Conservation (phyloP, 2,888 invertebrate genomes). For the Notodonta ziczac region DNA sequence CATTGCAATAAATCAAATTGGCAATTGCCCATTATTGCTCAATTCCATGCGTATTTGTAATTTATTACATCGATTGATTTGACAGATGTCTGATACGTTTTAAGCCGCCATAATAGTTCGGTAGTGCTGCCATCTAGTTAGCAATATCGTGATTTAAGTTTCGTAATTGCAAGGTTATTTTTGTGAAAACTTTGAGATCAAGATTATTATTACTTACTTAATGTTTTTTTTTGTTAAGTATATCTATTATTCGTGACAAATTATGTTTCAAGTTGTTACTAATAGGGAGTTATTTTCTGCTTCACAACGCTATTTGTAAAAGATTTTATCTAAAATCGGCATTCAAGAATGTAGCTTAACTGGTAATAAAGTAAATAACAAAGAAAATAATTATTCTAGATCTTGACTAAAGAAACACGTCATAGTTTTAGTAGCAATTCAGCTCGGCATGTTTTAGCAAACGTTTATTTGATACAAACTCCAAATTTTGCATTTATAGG, state of each 20-base stretch:
- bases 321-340: background rate
- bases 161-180: background rate
- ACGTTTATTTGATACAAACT: too few species aligned
- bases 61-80: background rate
- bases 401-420: background rate
- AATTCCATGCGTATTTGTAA: background rate
- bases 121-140: background rate
- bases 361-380: background rate
- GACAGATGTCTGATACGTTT: background rate
- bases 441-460: too few species aligned
- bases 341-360: background rate
- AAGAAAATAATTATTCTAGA: background rate
- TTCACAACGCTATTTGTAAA: background rate
- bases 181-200: background rate
- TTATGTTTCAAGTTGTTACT: background rate
- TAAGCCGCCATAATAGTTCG: background rate
- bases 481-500: too few species aligned
- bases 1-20: background rate
- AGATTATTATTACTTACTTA: background rate
- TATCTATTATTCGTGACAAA: background rate
- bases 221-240: background rate
- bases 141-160: background rate
- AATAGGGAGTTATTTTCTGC: background rate
- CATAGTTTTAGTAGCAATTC: too few species aligned
- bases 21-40: background rate